Conservation (phyloP, 1,140 invertebrate species). For the Archegozetes longisetosus region DNA sequence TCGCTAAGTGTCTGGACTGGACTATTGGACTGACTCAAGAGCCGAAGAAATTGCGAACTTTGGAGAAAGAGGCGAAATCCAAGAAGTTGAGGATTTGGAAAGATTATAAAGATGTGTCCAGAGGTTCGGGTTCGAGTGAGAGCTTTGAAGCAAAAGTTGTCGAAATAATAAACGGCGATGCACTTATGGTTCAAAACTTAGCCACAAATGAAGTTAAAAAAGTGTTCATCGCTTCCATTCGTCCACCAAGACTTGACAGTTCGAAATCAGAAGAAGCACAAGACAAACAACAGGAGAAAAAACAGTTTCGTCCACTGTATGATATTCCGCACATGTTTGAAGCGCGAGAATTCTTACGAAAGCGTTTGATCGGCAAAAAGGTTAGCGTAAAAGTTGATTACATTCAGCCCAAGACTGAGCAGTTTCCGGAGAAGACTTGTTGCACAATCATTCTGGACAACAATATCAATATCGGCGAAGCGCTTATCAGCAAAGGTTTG, state of each 20-base stretch:
- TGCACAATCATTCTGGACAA: constrained; percentile 56
- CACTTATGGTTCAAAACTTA: constrained; percentile 57
- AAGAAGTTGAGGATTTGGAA: constrained; percentile 73
- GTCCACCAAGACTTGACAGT: constrained; percentile 47
- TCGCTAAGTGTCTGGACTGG: constrained; percentile 95
- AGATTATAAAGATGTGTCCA: constrained; percentile 38
- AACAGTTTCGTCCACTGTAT: constrained; percentile 63
- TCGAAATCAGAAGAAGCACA: not conserved
- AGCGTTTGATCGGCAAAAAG: constrained; percentile 89
- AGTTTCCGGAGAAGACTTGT: constrained; percentile 86
- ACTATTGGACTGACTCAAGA: constrained; percentile 74
- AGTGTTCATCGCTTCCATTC: constrained; percentile 85
- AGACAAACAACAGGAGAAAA: not conserved
- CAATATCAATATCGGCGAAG: constrained; percentile 70
- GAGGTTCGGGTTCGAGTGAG: constrained; percentile 41
- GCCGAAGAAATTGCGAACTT: constrained; percentile 59
- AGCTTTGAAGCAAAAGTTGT: constrained; percentile 69
- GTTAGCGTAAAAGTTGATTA: constrained; percentile 85
- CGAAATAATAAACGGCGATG: constrained; percentile 88
- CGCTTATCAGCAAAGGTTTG: constrained; percentile 74
- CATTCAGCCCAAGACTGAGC: constrained; percentile 78
- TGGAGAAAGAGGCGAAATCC: constrained; percentile 76
- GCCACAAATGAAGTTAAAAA: constrained; percentile 65
- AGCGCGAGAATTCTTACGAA: constrained; percentile 87
- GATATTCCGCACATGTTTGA: constrained; percentile 98